Conservation (phyloP, 2,888 invertebrate species). For the Pseudococcus longispinus region DNA sequence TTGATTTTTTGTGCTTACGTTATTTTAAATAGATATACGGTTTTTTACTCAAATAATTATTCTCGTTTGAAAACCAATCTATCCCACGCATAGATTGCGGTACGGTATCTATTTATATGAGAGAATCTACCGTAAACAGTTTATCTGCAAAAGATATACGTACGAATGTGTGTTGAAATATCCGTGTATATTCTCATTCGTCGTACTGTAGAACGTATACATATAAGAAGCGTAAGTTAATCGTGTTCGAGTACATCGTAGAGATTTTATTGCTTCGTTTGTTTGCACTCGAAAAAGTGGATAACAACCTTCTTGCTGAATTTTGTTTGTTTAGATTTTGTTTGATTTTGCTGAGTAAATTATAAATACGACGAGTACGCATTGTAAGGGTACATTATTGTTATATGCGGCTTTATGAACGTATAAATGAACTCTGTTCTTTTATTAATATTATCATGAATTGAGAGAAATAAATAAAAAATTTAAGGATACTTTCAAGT, state of each 20-base stretch:
- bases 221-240: neutral
- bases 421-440: neutral
- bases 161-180: neutral
- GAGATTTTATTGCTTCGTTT: conserved; percentile 19
- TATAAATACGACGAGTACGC: neutral
- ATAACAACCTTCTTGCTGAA: conserved; percentile 17
- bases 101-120: neutral
- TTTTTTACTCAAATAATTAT: neutral
- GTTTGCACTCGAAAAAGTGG: conserved; percentile 24
- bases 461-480: no score
- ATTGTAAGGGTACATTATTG: neutral
- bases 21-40: neutral
- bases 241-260: neutral
- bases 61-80: neutral
- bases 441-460: neutral
- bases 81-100: neutral
- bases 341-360: conserved; percentile 15
- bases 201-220: no score
- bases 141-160: neutral
- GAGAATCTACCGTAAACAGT: neutral
- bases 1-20: neutral
- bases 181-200: neutral
- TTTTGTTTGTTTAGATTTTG: conserved; percentile 23
- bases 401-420: neutral
- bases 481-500: no score